Base-by-base conservation (phyloP, 23 tunicate species). In the Trididemnum clinides region DNA sequence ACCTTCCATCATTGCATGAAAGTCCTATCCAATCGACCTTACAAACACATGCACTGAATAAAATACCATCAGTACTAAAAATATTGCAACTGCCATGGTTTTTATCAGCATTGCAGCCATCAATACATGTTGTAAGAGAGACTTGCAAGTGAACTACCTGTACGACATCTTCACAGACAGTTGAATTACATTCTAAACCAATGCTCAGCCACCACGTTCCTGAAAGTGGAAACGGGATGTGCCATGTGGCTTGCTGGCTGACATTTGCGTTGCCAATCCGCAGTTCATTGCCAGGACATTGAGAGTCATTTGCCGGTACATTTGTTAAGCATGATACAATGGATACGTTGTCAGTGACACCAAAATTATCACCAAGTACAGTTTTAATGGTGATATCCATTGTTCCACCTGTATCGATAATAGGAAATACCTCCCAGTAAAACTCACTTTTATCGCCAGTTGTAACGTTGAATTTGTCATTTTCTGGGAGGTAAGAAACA, bases 11-110 rank as follows among this genome's bases (percentile, higher is more conserved):
- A 44, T 83, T 90, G 79, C 99, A 96, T 15, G 92, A 97, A 12
- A 96, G 50, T 1, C 99, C 99, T 75, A 50, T 63, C 93, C 93
- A 91, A 19, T 90, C 97, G 0, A 66, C 90, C 75, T 85, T 94
- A 39, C 98, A 94, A 20, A 35, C 33, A 50, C 98, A 94, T 39
- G 98, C 88, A 21, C 78, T 29, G 65, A 85, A 89, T 27, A 94
- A 86, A 18, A 94, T 6, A 1, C 77, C 95, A 85, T 94, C 98
- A 1, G 81, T 77, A 34, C 94, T 30, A 66, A 89, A 94, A 0
- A 94, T 33, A 3, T 59, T 72, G 54, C 98, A 94, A 31, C 57
- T 62, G 1, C 98, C 98, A 54, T 89, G 90, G n/a, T 49, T 33
- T 31, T 29, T 49, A 25, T 74, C 30, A 0, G 81, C 34, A 50